Evolutionary conservation across 37 sponge, comb jelly and placozoan species (phyloP).

Genomic region (Halisarca cf. caerulea): DNA sequence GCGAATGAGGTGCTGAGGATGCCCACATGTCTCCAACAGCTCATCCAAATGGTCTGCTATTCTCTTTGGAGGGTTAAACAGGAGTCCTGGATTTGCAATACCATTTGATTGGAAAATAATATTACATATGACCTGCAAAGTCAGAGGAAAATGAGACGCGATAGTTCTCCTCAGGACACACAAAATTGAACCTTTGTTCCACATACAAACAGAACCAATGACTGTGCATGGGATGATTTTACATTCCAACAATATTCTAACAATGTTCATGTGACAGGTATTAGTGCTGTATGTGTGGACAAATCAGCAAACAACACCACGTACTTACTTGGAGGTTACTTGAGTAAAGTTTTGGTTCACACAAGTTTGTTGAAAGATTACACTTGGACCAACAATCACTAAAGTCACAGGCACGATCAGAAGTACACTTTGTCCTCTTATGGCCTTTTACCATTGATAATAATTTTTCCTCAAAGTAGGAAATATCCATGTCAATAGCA

Average conservation of each 20-base stretch:
- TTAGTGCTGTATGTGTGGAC: too few species aligned
- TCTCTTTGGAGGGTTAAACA: background rate
- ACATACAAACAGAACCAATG: too few species aligned
- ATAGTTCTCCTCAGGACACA: too few species aligned
- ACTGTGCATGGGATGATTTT: too few species aligned
- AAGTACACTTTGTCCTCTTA: slow-evolving; percentile 31
- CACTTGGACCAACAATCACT: slow-evolving; percentile 33
- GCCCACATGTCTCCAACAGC: background rate
- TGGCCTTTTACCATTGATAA: background rate
- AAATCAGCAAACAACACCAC: too few species aligned
- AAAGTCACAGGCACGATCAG: slow-evolving; percentile 39
- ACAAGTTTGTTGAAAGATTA: slow-evolving; percentile 2
- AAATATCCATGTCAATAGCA: slow-evolving; percentile 66
- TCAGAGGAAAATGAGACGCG: too few species aligned
- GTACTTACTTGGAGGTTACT: slow-evolving; percentile 12
- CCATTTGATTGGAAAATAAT: background rate
- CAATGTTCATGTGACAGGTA: too few species aligned
- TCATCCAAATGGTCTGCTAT: background rate
- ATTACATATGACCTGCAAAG: background rate
- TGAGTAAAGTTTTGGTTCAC: slow-evolving; percentile 45
- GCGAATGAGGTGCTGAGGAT: background rate
- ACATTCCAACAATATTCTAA: too few species aligned
- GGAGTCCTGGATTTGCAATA: background rate
- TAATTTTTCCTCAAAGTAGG: slow-evolving; percentile 30
- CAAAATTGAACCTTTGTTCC: too few species aligned